phyloP scores from a whole-genome alignment of 2,888 invertebrate species.

The Formica aserva region DNA sequence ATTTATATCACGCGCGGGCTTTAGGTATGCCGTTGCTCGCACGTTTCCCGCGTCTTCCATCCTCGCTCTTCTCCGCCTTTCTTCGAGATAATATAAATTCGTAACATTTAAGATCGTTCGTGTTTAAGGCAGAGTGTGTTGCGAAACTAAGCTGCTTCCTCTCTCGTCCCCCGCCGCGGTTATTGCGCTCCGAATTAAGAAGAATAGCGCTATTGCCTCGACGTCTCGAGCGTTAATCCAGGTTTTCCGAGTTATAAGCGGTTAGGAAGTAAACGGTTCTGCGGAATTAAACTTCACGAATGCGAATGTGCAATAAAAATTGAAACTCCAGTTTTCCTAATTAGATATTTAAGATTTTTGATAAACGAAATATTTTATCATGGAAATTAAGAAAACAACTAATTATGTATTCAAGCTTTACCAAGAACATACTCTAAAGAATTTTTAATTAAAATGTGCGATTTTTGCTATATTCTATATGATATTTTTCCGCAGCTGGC shows the following conservation, averaged over 20 bases:
- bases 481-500: background rate
- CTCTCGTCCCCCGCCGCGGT: conserved; percentile 7
- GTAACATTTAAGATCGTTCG: conserved; percentile 38
- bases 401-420: background rate
- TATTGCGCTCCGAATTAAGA: conserved; percentile 42
- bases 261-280: conserved; percentile 23
- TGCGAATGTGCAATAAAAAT: background rate
- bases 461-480: background rate
- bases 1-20: conserved; percentile 59
- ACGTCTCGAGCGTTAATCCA: conserved; percentile 22
- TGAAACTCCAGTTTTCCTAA: background rate
- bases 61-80: background rate
- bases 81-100: conserved; percentile 36
- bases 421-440: background rate
- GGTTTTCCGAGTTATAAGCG: background rate
- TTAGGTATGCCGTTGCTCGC: conserved; percentile 2
- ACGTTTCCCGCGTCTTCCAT: background rate
- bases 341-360: conserved; percentile 1
- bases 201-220: conserved; percentile 39
- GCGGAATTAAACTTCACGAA: conserved; percentile 13
- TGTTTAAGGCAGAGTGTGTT: background rate
- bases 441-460: background rate
- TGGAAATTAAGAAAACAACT: background rate
- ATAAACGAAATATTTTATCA: background rate
- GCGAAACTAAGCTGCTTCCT: conserved; percentile 1